Percentiles rank a stretch among this genome's conserved stretches.
phyloP scores from a whole-genome alignment of 2,888 invertebrate species.

The Carcina quercana region DNA sequence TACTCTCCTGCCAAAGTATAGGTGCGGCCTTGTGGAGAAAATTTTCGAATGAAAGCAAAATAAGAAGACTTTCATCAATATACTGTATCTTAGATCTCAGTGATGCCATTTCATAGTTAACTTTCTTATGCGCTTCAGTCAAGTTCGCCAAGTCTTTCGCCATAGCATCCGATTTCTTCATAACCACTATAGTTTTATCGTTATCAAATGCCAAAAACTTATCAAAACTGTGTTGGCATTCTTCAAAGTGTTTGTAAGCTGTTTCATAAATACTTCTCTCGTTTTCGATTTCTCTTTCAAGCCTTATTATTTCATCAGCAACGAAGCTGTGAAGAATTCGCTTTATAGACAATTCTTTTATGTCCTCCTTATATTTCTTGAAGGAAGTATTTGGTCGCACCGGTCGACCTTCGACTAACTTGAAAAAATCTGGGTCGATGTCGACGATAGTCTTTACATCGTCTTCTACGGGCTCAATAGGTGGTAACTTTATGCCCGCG shows the following conservation, averaged over 20 bases:
- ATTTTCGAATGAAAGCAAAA: constrained; percentile 57
- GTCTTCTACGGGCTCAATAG: constrained; percentile 39
- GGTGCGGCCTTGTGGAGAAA: constrained; percentile 59
- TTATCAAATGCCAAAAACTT: constrained; percentile 63
- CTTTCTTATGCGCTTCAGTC: constrained; percentile 55
- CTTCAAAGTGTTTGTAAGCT: constrained; percentile 52
- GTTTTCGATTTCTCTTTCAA: constrained; percentile 52
- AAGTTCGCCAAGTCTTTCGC: constrained; percentile 49
- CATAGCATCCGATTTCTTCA: constrained; percentile 57
- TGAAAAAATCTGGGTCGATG: constrained; percentile 78
- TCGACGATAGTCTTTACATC: constrained; percentile 72
- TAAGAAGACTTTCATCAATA: constrained; percentile 53
- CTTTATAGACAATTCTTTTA: constrained; percentile 55
- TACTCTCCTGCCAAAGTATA: constrained; percentile 51
- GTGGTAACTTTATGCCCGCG: constrained; percentile 52
- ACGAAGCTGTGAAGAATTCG: constrained; percentile 50
- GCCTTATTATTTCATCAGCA: constrained; percentile 56
- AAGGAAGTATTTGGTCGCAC: constrained; percentile 71
- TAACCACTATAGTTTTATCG: constrained; percentile 60
- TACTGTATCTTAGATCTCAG: constrained; percentile 61
- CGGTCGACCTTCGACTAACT: constrained; percentile 74
- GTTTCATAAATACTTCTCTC: constrained; percentile 49
- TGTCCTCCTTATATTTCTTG: constrained; percentile 69
- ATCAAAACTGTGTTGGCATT: constrained; percentile 60
- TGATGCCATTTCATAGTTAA: constrained; percentile 52